Conservation (phyloP, 1,140 invertebrate species). For the Glomeris maerens region DNA sequence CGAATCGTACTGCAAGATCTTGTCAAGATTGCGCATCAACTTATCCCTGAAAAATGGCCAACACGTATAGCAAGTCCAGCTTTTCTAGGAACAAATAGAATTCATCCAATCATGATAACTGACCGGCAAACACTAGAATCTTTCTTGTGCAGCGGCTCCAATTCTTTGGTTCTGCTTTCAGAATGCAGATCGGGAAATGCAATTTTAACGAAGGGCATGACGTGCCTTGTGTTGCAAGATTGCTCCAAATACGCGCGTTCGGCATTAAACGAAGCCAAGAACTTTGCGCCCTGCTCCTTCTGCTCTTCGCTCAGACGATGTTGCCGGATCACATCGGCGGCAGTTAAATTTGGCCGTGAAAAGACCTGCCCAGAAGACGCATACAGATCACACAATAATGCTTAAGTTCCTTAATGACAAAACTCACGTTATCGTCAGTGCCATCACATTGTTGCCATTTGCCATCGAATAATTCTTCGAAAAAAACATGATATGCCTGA, state of each 20-base stretch:
- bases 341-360: not conserved
- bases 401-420: conserved; percentile 14
- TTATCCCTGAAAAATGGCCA: not conserved
- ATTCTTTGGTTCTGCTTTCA: conserved; percentile 27
- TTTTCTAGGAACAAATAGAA: not conserved
- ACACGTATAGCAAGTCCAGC: conserved; percentile 7
- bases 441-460: too few species aligned
- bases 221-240: conserved; percentile 33
- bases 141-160: conserved; percentile 46
- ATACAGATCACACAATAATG: conserved; percentile 8
- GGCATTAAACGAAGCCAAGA: conserved; percentile 35
- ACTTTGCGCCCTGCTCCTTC: conserved; percentile 19
- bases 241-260: conserved; percentile 11
- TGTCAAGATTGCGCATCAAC: not conserved
- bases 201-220: conserved; percentile 55
- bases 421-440: too few species aligned
- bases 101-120: conserved; percentile 15
- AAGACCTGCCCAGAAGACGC: not conserved
- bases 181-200: conserved; percentile 56
- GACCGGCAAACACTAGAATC: conserved; percentile 46
- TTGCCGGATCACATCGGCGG: conserved; percentile 5
- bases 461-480: too few species aligned
- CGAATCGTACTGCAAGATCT: not conserved
- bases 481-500: too few species aligned
- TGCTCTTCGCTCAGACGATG: conserved; percentile 18